A percentile compares a stretch with the other conserved stretches of the same genome.
These are phyloP conservation scores for Psittacula derbiana DNA, from an alignment of 2,797 vertebrate genomes.

Conservation along the genomic window DNA sequence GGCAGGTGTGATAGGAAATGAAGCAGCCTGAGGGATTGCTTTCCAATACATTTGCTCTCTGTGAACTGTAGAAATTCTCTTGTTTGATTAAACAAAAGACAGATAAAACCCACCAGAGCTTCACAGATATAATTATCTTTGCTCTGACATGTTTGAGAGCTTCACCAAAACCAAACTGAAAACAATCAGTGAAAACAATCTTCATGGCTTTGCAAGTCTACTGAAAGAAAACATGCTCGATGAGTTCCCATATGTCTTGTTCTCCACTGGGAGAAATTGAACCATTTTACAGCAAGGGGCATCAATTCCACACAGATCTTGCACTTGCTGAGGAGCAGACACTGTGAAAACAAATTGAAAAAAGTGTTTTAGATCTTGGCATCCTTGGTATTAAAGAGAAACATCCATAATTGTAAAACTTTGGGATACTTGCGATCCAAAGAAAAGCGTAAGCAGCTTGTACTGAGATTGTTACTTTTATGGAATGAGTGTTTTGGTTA, in stretches of 20 bases:
- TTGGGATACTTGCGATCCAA: not conserved
- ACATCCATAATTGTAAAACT: not conserved
- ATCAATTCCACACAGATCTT: not conserved
- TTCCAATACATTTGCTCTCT: not conserved
- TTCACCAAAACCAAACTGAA: not conserved
- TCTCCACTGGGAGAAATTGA: not conserved
- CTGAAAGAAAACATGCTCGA: not conserved
- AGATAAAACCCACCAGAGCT: not conserved
- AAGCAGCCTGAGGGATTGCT: slow-evolving; percentile 12
- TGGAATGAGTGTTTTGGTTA: not conserved
- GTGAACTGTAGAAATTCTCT: not conserved
- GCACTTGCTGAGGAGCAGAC: not conserved
- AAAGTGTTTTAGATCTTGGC: not conserved
- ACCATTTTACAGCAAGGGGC: not conserved
- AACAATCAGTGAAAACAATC: not conserved
- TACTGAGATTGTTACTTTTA: not conserved
- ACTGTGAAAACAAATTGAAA: not conserved
- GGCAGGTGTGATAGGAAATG: slow-evolving; percentile 16
- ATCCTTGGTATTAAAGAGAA: not conserved
- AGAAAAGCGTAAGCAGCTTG: not conserved
- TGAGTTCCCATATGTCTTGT: not conserved
- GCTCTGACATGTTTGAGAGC: not conserved
- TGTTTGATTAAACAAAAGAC: slow-evolving; percentile 29
- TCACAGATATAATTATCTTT: slow-evolving; percentile 10
- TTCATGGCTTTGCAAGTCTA: not conserved